Evolutionary conservation across 1,140 invertebrate species (phyloP), one percentile per base, ranked within the genome.

Genomic region (Nephotettix cincticeps): DNA sequence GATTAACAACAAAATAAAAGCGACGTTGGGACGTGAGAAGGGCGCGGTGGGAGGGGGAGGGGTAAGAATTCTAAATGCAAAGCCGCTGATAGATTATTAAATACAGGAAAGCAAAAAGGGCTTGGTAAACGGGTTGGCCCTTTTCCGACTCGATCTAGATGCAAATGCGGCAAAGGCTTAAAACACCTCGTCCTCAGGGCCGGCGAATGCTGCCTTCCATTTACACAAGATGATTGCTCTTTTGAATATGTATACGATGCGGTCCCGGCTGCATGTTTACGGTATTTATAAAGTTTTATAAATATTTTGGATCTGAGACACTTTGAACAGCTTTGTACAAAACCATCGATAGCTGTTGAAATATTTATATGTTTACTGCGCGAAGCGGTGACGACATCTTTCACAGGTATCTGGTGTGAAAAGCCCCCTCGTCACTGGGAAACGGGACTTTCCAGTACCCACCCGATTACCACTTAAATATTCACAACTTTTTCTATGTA

Each of bases 71-170:
- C 4, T n/a, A 51, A 51, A 51, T 51, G 47, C 47, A 51, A 51
- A 51, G 47, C 47, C 21, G 47, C 47, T 51, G 47, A 51, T 51
- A 51, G 47, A 51, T 51, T 51, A 51, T 51, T 51, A 51, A 51
- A 51, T 51, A 51, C 47, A 51, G 47, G 47, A 51, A 21, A 51
- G 47, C 47, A 51, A 51, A 51, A 51, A 51, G 47, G 47, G 47
- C 17, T 40, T 6, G 6, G 14, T 51, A 51, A 51, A 51, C 47
- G 47, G 21, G 47, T 51, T 51, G 47, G 47, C 14, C 47, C 47
- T 21, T 51, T 51, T 51, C 47, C 47, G 47, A 51, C 47, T 51
- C 47, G 47, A 51, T 51, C 47, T 51, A 51, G 47, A 51, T 51
- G 47, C 47, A 51, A 51, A 51, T 51, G 47, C 21, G 47, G 47